Base-by-base conservation (phyloP, 2,797 vertebrate genomes). In the Brachymystax lenok region DNA sequence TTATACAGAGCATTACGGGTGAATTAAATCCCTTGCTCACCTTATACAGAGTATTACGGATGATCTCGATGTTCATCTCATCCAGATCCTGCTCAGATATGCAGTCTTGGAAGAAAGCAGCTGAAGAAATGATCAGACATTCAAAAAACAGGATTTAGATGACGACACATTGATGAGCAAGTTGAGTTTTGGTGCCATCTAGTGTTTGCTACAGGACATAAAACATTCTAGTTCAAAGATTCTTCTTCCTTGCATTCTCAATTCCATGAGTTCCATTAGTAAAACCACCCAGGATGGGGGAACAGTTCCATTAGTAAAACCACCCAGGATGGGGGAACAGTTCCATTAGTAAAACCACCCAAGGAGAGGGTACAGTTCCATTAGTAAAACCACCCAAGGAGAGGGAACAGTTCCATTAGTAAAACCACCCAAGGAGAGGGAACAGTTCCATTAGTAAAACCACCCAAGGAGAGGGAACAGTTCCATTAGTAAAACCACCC, bases 11-110 rank as follows among this genome's bases (percentile, higher is more conserved):
- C 5, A 33, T 33, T 33, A 33, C 33, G 0, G 2, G 2, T 46
- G 40, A 46, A 46, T 46, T 2, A 46, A 46, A 46, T 3, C 40
- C 10, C 2, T 12, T 46, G 40, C 40, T 12, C 40, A 46, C 40
- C 40, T 46, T 46, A 46, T 46, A 99, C 6, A 99, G 95, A 0
- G 98, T 99, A 88, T 99, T 99, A 74, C 97, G 95, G 79, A 99
- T 99, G 21, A 99, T 99, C 92, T 99, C 98, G 1, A 99, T 99
- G 89, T 99, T 99, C 98, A 99, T 99, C 91, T 99, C 98, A 83
- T 99, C 98, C 82, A 99, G 92, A 89, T 99, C 98, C 91, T 99
- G 98, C 82, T 99, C 98, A 64, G 98, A 99, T 90, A 99, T 99
- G 90, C 98, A 99, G 87, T 99, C 98, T 92, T 99, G 98, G 92